Conservation (phyloP, 23 tunicate species). For the Trididemnum miniatum region DNA sequence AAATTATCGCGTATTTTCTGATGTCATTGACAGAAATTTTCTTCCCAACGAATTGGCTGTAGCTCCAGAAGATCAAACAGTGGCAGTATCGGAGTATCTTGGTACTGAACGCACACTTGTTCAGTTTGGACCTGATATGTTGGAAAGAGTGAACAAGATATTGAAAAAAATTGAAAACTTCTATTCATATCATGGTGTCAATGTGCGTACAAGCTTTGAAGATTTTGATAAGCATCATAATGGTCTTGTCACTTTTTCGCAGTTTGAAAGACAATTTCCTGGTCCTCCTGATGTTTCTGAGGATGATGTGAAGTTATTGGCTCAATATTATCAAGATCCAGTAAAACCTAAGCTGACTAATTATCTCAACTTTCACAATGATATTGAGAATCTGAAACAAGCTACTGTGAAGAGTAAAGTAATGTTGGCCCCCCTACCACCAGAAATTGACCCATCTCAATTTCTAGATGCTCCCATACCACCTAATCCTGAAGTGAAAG, state of each 20-base stretch:
- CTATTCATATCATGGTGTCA: conserved; percentile 79
- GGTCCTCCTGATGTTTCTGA: conserved; percentile 79
- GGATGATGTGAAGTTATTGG: conserved; percentile 63
- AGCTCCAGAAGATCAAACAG: conserved; percentile 60
- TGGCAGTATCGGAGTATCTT: conserved; percentile 51
- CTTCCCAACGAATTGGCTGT: conserved; percentile 46
- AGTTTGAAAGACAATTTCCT: conserved; percentile 81
- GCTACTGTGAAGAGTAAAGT: conserved; percentile 35
- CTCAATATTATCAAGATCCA: conserved; percentile 83
- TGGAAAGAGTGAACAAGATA: conserved; percentile 45
- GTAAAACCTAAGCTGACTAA: conserved; percentile 64
- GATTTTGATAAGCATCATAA: conserved; percentile 89
- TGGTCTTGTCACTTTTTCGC: conserved; percentile 78
- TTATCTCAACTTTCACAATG: conserved; percentile 89
- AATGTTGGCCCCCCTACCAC: conserved; percentile 2
- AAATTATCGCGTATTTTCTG: conserved; percentile 67
- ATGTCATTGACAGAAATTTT: conserved; percentile 80
- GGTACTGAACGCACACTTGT: conserved; percentile 68
- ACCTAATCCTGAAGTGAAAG: conserved; percentile 50
- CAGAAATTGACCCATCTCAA: conserved; percentile 2
- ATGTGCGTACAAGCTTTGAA: conserved; percentile 72
- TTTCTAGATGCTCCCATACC: conserved; percentile 19
- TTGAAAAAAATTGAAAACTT: conserved; percentile 65
- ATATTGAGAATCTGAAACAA: conserved; percentile 58
- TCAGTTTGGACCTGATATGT: conserved; percentile 40